Conservation (phyloP, 64 coral and sea anemone species). For the Exaiptasia diaphana region DNA sequence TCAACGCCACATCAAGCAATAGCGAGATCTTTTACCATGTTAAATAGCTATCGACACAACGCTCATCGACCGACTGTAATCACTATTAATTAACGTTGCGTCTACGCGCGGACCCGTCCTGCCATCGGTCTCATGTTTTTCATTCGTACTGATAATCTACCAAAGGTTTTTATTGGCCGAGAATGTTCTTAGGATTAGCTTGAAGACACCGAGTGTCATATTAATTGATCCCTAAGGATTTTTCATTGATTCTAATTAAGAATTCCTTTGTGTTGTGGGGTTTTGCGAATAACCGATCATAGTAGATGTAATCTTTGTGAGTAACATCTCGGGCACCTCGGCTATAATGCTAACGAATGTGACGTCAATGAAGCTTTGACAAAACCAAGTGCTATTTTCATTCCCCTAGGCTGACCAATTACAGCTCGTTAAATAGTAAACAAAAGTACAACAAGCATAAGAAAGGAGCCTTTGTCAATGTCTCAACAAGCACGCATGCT, state of each 20-base stretch:
- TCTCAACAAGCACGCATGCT: slow-evolving; percentile 27
- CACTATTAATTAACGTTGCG: too few species aligned
- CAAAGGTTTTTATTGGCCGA: too few species aligned
- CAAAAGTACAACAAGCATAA: not conserved
- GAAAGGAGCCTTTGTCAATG: slow-evolving; percentile 1
- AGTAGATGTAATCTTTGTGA: not conserved
- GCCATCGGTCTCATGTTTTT: too few species aligned
- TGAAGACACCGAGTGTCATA: not conserved
- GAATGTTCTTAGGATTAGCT: not conserved
- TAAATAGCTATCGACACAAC: too few species aligned
- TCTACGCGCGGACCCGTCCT: too few species aligned
- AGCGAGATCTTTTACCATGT: too few species aligned
- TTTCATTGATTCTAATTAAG: slow-evolving; percentile 11
- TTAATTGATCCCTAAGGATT: slow-evolving; percentile 31
- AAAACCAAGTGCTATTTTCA: not conserved
- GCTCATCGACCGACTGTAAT: too few species aligned
- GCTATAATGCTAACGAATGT: not conserved
- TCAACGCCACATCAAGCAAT: too few species aligned
- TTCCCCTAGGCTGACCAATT: not conserved
- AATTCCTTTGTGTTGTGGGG: slow-evolving; percentile 8
- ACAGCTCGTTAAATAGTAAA: slow-evolving; percentile 5
- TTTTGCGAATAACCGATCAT: not conserved
- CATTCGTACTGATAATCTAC: too few species aligned
- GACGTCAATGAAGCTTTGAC: not conserved
- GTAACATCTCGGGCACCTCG: not conserved